Percentiles rank a stretch among this genome's conserved stretches.
Evolutionary conservation across 2,888 invertebrate species (phyloP).

Genomic region (Beris chalybata): DNA sequence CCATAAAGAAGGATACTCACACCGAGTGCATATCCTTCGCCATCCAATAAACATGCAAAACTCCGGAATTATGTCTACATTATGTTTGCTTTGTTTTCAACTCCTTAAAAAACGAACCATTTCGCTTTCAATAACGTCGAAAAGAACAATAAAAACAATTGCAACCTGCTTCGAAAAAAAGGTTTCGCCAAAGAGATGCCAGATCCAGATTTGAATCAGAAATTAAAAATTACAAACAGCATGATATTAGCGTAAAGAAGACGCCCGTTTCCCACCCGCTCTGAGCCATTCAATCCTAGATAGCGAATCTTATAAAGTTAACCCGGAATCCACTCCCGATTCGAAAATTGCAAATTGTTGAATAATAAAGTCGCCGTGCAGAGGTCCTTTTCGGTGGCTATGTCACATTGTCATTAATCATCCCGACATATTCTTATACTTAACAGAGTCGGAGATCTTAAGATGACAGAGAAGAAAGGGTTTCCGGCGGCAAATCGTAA

Average conservation of each 20-base stretch:
- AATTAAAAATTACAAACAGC: background rate
- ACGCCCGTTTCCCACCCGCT: background rate
- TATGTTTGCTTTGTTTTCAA: background rate
- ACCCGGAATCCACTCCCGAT: background rate
- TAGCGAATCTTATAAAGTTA: background rate
- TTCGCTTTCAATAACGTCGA: slow-evolving; percentile 12
- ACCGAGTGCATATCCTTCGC: background rate
- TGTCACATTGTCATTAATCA: slow-evolving; percentile 2
- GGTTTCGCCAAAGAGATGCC: background rate
- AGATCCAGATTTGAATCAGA: background rate
- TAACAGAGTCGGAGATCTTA: background rate
- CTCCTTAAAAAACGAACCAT: background rate
- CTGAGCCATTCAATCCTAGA: slow-evolving; percentile 2
- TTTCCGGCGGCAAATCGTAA: background rate
- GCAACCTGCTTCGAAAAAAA: background rate
- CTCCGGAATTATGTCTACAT: background rate
- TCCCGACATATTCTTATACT: background rate
- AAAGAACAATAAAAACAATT: slow-evolving; percentile 5
- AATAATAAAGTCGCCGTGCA: background rate
- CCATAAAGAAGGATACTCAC: background rate
- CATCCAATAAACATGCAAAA: slow-evolving; percentile 4
- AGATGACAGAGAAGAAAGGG: background rate
- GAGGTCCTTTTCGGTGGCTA: background rate
- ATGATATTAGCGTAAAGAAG: background rate
- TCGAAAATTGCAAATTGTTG: slow-evolving; percentile 1